Evolutionary conservation across 2,888 invertebrate species (phyloP).

Genomic region (Empis stercorea): DNA sequence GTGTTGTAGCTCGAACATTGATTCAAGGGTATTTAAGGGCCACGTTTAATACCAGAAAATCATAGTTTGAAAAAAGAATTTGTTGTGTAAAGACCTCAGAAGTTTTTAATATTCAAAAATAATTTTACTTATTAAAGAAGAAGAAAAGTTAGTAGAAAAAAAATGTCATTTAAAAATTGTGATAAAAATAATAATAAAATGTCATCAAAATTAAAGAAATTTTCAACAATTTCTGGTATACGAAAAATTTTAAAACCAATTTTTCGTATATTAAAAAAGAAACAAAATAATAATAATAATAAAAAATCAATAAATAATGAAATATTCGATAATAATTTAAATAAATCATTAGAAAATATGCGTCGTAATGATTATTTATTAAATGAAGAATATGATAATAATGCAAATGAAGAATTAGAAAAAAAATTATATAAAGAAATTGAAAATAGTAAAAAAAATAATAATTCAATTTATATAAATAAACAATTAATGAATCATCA

Average conservation of each 20-base stretch:
- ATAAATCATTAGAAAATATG: constrained; percentile 21
- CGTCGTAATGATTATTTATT: not conserved
- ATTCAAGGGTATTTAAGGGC: too few species aligned
- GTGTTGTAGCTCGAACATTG: too few species aligned
- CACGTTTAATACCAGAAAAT: too few species aligned
- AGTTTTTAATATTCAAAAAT: too few species aligned
- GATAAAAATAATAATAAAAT: too few species aligned
- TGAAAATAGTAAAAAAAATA: constrained; percentile 49
- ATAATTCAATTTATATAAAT: constrained; percentile 58
- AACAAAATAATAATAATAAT: constrained; percentile 1
- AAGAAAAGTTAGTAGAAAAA: too few species aligned
- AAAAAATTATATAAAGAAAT: constrained; percentile 59
- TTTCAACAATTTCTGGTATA: not conserved
- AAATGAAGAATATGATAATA: constrained; percentile 24
- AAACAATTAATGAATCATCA: constrained; percentile 44
- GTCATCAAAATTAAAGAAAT: too few species aligned
- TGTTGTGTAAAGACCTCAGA: too few species aligned
- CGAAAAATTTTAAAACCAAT: constrained; percentile 31
- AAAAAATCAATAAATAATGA: constrained; percentile 21
- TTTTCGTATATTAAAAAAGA: constrained; percentile 13
- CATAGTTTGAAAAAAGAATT: too few species aligned
- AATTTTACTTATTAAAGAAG: too few species aligned
- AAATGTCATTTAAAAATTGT: too few species aligned
- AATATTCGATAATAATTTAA: constrained; percentile 28
- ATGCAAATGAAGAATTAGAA: constrained; percentile 65